A percentile compares a stretch with the other conserved stretches of the same genome.
These are phyloP conservation scores for Oreocharis arfaki DNA, from an alignment of 2,113 vertebrate species.

Conservation along the genomic window DNA sequence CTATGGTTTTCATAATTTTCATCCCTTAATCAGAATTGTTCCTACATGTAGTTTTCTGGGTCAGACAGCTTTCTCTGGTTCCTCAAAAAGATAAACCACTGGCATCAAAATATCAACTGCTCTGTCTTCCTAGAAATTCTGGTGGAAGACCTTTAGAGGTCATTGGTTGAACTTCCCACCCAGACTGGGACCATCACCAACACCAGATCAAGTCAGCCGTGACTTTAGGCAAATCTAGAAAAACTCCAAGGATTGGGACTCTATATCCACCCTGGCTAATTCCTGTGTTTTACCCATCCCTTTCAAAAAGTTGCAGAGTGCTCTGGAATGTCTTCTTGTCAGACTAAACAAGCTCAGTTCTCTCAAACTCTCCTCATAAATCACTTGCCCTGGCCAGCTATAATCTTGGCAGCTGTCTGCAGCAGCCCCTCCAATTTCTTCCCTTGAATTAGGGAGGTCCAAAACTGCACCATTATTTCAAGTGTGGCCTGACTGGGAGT, in stretches of 20 bases:
- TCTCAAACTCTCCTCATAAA: neutral
- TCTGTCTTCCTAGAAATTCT: neutral
- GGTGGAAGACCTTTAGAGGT: neutral
- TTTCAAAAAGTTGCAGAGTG: neutral
- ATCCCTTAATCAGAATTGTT: neutral
- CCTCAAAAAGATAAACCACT: neutral
- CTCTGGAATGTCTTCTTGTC: neutral
- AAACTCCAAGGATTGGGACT: neutral
- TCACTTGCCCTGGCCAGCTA: neutral
- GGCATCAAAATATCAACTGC: neutral
- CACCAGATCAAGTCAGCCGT: neutral
- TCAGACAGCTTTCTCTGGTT: neutral
- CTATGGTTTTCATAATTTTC: neutral
- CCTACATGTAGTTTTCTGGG: neutral
- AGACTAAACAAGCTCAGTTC: neutral
- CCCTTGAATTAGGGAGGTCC: neutral
- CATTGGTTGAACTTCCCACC: neutral
- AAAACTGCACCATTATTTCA: neutral
- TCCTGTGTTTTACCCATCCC: neutral
- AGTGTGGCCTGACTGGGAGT: neutral
- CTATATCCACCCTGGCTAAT: neutral
- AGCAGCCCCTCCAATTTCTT: neutral
- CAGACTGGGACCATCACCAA: neutral
- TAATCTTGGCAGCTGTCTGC: neutral
- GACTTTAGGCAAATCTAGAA: neutral